Percentiles rank a stretch among this genome's conserved stretches.
These are phyloP conservation scores for Neolamprologus ventralis DNA, from an alignment of 2,113 vertebrate species.

Conservation along the genomic window DNA sequence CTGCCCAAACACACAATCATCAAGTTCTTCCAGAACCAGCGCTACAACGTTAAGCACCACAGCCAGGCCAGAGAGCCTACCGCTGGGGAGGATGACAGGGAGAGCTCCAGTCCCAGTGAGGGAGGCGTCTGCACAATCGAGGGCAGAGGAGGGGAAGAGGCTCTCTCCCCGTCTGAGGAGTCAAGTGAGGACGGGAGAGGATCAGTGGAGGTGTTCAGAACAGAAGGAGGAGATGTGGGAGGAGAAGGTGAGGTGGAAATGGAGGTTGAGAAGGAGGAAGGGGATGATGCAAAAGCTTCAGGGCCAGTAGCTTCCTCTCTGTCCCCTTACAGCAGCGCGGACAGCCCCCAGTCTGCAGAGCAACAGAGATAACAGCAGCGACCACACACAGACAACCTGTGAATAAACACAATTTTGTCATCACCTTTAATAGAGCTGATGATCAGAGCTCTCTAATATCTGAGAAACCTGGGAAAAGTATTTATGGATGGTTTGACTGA, in stretches of 20 bases:
- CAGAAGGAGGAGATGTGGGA: conserved; percentile 63
- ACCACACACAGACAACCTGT: background rate
- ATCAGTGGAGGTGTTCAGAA: conserved; percentile 74
- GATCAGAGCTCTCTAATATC: conserved; percentile 12
- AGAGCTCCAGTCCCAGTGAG: conserved; percentile 46
- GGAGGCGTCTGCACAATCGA: conserved; percentile 72
- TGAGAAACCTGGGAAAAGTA: background rate
- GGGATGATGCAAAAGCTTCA: conserved; percentile 27
- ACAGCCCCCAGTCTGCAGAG: conserved; percentile 47
- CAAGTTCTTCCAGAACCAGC: conserved; percentile 98
- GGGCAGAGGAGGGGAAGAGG: conserved; percentile 79
- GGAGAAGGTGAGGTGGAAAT: background rate
- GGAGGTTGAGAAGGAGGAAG: conserved; percentile 23
- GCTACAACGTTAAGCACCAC: conserved; percentile 92
- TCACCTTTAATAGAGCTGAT: background rate
- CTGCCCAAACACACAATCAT: conserved; percentile 97
- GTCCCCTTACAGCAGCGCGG: conserved; percentile 43
- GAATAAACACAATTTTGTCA: background rate
- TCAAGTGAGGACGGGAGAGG: conserved; percentile 80
- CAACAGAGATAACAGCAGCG: conserved; percentile 58
- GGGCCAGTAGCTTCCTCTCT: conserved; percentile 8
- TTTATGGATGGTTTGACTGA: background rate
- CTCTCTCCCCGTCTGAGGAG: conserved; percentile 78
- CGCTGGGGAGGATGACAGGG: conserved; percentile 25
- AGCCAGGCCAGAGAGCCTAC: conserved; percentile 79